Evolutionary conservation across 2,113 vertebrate species (phyloP).

Genomic region (Natator depressus): DNA sequence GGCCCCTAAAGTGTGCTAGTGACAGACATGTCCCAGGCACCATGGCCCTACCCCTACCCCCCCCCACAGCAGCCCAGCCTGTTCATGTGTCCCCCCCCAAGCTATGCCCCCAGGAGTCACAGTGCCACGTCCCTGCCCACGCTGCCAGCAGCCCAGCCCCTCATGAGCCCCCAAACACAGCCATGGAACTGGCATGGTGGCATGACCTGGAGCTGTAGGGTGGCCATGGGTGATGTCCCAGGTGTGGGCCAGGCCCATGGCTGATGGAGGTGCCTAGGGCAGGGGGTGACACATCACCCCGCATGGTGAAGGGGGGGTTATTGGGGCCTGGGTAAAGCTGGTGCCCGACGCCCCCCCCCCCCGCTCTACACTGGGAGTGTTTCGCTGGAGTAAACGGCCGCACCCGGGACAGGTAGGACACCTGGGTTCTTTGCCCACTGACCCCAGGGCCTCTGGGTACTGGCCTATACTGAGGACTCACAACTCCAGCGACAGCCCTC

Average conservation of each 20-base stretch:
- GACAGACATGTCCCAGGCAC: neutral
- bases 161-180: neutral
- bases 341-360: neutral
- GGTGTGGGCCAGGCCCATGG: too few species aligned
- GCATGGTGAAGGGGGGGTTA: neutral
- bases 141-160: neutral
- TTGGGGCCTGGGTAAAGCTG: too few species aligned
- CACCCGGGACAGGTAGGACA: neutral
- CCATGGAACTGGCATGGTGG: neutral
- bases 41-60: neutral
- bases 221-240: too few species aligned
- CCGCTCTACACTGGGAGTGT: neutral
- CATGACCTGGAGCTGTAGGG: neutral
- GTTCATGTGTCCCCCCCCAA: too few species aligned
- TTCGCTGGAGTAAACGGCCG: too few species aligned
- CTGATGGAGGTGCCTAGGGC: neutral
- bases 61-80: neutral
- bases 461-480: neutral
- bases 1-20: neutral
- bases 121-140: too few species aligned
- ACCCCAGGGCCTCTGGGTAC: too few species aligned
- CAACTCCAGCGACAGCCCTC: neutral
- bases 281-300: neutral
- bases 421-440: neutral
- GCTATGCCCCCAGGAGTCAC: too few species aligned